Base-by-base conservation (phyloP, 2,888 invertebrate genomes). In the Drosophila fungiperda region DNA sequence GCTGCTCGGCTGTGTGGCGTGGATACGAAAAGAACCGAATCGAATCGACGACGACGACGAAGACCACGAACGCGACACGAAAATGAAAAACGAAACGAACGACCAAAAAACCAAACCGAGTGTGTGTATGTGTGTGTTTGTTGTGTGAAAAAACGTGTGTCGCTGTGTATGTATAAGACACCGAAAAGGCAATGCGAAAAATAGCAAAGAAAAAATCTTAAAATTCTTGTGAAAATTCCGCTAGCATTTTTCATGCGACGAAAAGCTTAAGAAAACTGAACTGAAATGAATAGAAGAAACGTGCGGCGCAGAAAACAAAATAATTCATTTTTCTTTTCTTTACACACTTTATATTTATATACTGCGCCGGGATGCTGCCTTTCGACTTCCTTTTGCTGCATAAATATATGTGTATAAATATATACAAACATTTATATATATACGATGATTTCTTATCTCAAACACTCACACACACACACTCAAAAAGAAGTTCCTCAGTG, bases 131-230 rank as follows among this genome's bases (percentile, higher is more conserved):
- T 69, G 68, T 61, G 71, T 48, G 65, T 73, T 69, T 79, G 71
- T 79, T 76, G 71, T 78, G 72, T 79, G 76, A 65, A 87, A 88
- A 87, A 83, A 89, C 89, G 89, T 87, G 89, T 87, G 69, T 80
- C 73, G 80, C 66, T 85, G 82, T 86, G 89, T 87, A 87, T 88
- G 89, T 89, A 88, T 87, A 89, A 87, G 73, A 87, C 76, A 81
- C 80, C 77, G 80, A 85, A 81, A 83, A 87, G 72, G 68, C 69
- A 84, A 81, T 66, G 68, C 68, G 52, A 75, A 75, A 70, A 67
- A 69, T 59, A 38, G 57, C 42, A 55, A 59, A 54, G 45, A 65
- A 67, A 74, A 57, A 64, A 67, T 54, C 35, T 59, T 50, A 68
- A 70, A 80, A 72, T 69, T 71, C 40, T 73, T 63, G 72, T 78